Base-by-base conservation (phyloP, 2,888 invertebrate species). In the Deilephila elpenor region DNA sequence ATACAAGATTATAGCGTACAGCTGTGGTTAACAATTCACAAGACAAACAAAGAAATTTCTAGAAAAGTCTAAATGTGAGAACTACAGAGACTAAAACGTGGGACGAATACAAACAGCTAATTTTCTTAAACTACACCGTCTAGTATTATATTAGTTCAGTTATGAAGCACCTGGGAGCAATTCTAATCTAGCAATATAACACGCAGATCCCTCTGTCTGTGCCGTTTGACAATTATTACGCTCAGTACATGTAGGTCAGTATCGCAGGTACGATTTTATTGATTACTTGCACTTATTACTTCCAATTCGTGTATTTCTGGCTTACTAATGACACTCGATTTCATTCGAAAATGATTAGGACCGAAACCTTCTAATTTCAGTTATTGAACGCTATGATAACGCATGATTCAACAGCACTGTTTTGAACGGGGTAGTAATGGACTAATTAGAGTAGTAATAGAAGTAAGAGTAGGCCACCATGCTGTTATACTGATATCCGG, bases 81-180 rank as follows among this genome's bases (percentile, higher is more conserved):
- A 20, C 64, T 44, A 67, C 0, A 14, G 17, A 67, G 25, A 67
- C 51, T 51, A 67, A 51, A 67, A 6, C 51, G 67, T 51, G 67
- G 17, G 44, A 51, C 44, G 67, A 59, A 71, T 71, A 59, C 32
- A 56, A 71, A 34, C 11, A 34, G 34, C 32, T 56, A 34, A 51
- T 51, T 67, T 67, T 51, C 67, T 67, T 59, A 70, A 71, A 71
- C 34, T 59, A 37, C 20, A 25, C 5, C 44, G 51, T 60, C 59
- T 51, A 44, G 32, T 71, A 60, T 71, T 59, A 71, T 37, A 60
- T 67, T 67, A 67, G 17, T 67, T 67, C 61, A 59, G 72, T 76
- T 77, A 86, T 83, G 80, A 76, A 81, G 73, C 85, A 80, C 82
- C 74, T 77, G 85, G 84, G 85, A 85, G 80, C 78, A 78, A 85